These are phyloP conservation scores for Scaptodrosophila latifasciaeformis DNA, from an alignment of 2,888 invertebrate species.

Conservation along the genomic window DNA sequence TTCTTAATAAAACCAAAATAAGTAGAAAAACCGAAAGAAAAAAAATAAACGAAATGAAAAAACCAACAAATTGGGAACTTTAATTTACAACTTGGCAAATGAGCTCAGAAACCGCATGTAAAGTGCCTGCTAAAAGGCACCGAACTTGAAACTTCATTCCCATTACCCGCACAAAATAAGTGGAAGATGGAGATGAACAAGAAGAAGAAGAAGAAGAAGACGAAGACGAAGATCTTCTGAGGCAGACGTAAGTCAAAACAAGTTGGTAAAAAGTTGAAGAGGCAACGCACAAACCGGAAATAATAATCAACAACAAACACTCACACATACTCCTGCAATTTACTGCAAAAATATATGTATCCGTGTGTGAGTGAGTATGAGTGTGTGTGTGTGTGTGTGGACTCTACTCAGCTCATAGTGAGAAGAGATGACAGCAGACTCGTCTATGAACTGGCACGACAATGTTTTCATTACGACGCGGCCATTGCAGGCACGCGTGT, in stretches of 20 bases:
- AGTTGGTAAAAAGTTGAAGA: conserved; percentile 43
- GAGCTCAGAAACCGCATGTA: conserved; percentile 17
- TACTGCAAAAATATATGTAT: neutral
- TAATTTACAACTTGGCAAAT: conserved; percentile 38
- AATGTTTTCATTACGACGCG: conserved; percentile 58
- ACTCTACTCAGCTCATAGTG: neutral
- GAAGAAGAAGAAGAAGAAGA: neutral
- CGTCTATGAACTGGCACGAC: conserved; percentile 52
- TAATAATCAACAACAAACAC: conserved; percentile 69
- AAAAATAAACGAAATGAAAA: conserved; percentile 3
- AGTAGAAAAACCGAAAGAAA: no score
- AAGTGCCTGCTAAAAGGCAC: conserved; percentile 22
- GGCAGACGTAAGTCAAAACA: neutral
- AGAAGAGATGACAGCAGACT: conserved; percentile 12
- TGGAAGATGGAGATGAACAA: neutral
- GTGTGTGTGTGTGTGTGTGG: no score
- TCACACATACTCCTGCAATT: conserved; percentile 20
- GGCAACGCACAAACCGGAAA: conserved; percentile 56
- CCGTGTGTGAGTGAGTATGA: no score
- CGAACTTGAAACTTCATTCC: neutral
- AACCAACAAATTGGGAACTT: conserved; percentile 28
- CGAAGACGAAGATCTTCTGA: neutral
- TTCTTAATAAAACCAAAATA: no score
- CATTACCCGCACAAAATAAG: neutral
- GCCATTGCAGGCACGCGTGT: conserved; percentile 17